Evolutionary conservation across 2,888 invertebrate species (phyloP).

Genomic region (Automeris io): DNA sequence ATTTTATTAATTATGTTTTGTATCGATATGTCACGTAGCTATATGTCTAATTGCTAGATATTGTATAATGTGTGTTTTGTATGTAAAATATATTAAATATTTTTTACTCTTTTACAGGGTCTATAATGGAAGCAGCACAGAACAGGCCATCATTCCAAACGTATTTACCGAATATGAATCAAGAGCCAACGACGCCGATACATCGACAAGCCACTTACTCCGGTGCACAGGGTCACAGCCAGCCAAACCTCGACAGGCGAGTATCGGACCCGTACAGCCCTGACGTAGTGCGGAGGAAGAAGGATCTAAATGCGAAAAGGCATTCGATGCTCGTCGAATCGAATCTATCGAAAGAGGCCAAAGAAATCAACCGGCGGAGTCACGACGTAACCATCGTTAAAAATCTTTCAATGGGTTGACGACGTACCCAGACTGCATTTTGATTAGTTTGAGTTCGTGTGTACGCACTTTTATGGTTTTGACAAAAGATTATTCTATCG

Average conservation of each 20-base stretch:
- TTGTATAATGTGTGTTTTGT: background rate
- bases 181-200: slow-evolving; percentile 39
- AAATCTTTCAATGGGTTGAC: slow-evolving; percentile 69
- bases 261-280: slow-evolving; percentile 64
- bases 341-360: slow-evolving; percentile 49
- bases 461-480: slow-evolving; percentile 4
- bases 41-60: background rate
- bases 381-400: slow-evolving; percentile 59
- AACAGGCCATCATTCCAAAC: slow-evolving; percentile 75
- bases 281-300: slow-evolving; percentile 59
- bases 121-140: slow-evolving; percentile 84
- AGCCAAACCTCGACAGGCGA: slow-evolving; percentile 42
- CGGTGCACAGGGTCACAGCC: slow-evolving; percentile 29
- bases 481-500: slow-evolving; percentile 13
- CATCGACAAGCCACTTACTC: slow-evolving; percentile 51
- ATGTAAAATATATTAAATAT: background rate
- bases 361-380: slow-evolving; percentile 59
- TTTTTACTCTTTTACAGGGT: slow-evolving; percentile 48
- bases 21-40: background rate
- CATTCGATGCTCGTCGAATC: slow-evolving; percentile 69
- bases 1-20: too few species aligned
- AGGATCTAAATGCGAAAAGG: slow-evolving; percentile 52
- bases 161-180: slow-evolving; percentile 53
- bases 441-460: slow-evolving; percentile 15
- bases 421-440: slow-evolving; percentile 15